phyloP scores from a whole-genome alignment of 2,113 vertebrate genomes.

The Sander vitreus region DNA sequence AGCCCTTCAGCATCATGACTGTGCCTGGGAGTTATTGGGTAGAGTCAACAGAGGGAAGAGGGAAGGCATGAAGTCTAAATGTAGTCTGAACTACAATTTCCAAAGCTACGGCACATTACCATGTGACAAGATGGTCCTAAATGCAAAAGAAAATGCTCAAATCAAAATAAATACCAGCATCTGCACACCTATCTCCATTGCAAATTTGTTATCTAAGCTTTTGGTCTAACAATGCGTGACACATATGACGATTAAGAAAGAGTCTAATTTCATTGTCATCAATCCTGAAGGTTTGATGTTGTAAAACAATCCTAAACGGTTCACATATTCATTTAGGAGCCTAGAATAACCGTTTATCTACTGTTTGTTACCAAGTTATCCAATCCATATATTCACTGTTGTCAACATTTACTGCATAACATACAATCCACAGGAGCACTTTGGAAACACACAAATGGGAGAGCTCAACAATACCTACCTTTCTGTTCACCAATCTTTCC shows the following conservation, averaged over 20 bases:
- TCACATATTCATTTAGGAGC: neutral
- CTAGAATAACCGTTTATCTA: neutral
- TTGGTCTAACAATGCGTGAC: neutral
- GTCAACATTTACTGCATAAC: neutral
- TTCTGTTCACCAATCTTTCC: neutral
- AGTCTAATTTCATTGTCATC: neutral
- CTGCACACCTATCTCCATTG: neutral
- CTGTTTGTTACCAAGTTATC: neutral
- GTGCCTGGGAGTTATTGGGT: conserved; percentile 82
- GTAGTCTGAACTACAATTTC: neutral
- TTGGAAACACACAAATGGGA: neutral
- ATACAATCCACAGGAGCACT: neutral
- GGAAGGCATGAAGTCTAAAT: neutral
- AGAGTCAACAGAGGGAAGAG: neutral
- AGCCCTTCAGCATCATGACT: conserved; percentile 92
- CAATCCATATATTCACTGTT: neutral
- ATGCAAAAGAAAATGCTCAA: neutral
- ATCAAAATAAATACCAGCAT: neutral
- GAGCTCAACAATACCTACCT: conserved; percentile 12
- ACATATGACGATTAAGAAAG: neutral
- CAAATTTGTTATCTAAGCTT: neutral
- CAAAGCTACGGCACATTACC: neutral
- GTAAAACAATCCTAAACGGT: neutral
- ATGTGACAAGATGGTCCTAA: neutral
- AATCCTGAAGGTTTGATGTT: neutral